phyloP scores from a whole-genome alignment of 2,888 invertebrate species.

The Stegana nigrithorax region DNA sequence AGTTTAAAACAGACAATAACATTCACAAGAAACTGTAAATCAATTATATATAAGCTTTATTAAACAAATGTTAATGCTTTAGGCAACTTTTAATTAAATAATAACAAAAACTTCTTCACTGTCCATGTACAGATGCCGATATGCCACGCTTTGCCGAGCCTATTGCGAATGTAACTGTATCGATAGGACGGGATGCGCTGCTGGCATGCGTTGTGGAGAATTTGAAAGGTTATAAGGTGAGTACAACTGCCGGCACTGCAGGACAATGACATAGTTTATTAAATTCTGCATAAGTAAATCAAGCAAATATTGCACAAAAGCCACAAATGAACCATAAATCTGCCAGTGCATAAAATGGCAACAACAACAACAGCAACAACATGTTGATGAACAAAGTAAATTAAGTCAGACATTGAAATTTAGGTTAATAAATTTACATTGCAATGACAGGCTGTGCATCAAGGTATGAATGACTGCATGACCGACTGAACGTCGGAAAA shows the following conservation, averaged over 20 bases:
- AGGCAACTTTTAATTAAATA: no score
- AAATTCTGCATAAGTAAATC: background rate
- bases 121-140: slow-evolving; percentile 64
- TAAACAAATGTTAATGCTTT: no score
- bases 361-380: background rate
- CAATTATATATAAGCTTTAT: no score
- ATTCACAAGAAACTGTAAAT: no score
- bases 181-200: slow-evolving; percentile 86
- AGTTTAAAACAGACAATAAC: no score
- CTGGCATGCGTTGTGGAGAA: slow-evolving; percentile 92
- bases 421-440: slow-evolving; percentile 7
- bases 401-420: background rate
- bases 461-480: background rate
- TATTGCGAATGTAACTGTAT: slow-evolving; percentile 90
- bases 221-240: slow-evolving; percentile 86
- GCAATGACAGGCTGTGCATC: background rate
- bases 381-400: no score
- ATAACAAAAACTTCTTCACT: no score
- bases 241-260: no score
- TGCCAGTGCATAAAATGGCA: background rate
- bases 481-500: no score
- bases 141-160: slow-evolving; percentile 88
- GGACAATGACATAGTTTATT: background rate
- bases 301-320: background rate
- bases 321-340: slow-evolving; percentile 1